These are phyloP conservation scores for Tachina fera DNA, from an alignment of 2,888 invertebrate species.

Conservation along the genomic window DNA sequence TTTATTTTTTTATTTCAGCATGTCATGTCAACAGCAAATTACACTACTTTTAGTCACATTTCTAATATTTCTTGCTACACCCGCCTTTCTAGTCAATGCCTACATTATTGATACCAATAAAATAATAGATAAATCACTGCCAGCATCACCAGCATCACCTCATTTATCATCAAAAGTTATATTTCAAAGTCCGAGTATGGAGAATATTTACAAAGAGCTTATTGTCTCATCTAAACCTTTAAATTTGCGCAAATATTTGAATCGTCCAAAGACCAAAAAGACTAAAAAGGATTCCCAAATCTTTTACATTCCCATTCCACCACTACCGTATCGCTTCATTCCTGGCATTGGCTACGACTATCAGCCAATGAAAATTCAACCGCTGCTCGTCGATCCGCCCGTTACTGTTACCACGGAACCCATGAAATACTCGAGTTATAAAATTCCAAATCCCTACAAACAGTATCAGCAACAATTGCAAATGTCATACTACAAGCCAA, in stretches of 20 bases:
- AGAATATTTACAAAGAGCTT: slow-evolving; percentile 80
- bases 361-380: slow-evolving; percentile 86
- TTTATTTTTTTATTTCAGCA: slow-evolving; percentile 65
- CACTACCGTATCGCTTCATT: slow-evolving; percentile 93
- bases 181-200: slow-evolving; percentile 80
- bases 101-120: slow-evolving; percentile 64
- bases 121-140: slow-evolving; percentile 70
- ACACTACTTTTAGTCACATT: slow-evolving; percentile 37
- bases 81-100: slow-evolving; percentile 66
- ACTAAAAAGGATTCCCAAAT: slow-evolving; percentile 89
- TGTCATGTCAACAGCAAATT: slow-evolving; percentile 56
- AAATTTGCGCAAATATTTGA: slow-evolving; percentile 79
- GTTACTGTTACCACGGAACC: slow-evolving; percentile 30
- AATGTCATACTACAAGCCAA: slow-evolving; percentile 57
- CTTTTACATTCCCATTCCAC: slow-evolving; percentile 92
- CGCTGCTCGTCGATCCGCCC: slow-evolving; percentile 63
- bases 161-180: slow-evolving; percentile 74
- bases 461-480: slow-evolving; percentile 62
- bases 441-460: slow-evolving; percentile 59
- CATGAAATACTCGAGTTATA: slow-evolving; percentile 50
- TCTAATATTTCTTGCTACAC: slow-evolving; percentile 51
- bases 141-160: slow-evolving; percentile 46
- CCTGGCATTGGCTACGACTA: slow-evolving; percentile 93
- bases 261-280: slow-evolving; percentile 79
- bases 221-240: slow-evolving; percentile 80